Evolutionary conservation across 2,113 vertebrate genomes (phyloP).

Genomic region (Phalacrocorax brasilianus): DNA sequence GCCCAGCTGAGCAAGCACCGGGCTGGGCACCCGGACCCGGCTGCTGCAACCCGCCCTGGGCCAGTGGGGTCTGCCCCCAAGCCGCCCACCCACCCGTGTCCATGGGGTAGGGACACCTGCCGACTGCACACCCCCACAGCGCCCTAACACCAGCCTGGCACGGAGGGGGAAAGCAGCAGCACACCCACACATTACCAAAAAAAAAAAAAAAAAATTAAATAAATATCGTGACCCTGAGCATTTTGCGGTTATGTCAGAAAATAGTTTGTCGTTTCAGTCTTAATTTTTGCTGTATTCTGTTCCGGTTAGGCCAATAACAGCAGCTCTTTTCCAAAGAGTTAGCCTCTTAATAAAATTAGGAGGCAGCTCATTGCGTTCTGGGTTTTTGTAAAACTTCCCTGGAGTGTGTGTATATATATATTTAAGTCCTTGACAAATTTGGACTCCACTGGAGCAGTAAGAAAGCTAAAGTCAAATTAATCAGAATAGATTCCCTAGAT

Average conservation of each 20-base stretch:
- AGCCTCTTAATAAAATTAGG: background rate
- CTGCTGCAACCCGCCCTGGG: background rate
- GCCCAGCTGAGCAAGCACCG: background rate
- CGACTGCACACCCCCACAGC: background rate
- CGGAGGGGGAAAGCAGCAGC: background rate
- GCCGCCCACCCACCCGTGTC: background rate
- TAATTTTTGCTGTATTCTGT: background rate
- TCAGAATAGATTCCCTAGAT: slow-evolving; percentile 71
- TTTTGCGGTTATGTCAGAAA: background rate
- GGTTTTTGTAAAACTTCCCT: slow-evolving; percentile 22
- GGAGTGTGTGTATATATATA: background rate
- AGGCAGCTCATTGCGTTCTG: background rate
- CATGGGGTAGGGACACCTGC: slow-evolving; percentile 6
- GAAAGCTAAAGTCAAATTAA: slow-evolving; percentile 72
- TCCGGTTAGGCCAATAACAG: background rate
- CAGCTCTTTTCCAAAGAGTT: background rate
- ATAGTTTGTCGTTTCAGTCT: background rate
- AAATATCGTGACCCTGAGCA: background rate
- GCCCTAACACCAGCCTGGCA: background rate
- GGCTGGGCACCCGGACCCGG: background rate
- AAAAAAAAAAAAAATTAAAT: background rate
- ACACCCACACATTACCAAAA: background rate
- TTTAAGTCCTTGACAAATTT: slow-evolving; percentile 68
- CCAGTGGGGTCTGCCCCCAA: background rate
- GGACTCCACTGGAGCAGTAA: slow-evolving; percentile 67